These are phyloP conservation scores for Siniperca obscura DNA, from an alignment of 2,797 vertebrate genomes.

Conservation along the genomic window DNA sequence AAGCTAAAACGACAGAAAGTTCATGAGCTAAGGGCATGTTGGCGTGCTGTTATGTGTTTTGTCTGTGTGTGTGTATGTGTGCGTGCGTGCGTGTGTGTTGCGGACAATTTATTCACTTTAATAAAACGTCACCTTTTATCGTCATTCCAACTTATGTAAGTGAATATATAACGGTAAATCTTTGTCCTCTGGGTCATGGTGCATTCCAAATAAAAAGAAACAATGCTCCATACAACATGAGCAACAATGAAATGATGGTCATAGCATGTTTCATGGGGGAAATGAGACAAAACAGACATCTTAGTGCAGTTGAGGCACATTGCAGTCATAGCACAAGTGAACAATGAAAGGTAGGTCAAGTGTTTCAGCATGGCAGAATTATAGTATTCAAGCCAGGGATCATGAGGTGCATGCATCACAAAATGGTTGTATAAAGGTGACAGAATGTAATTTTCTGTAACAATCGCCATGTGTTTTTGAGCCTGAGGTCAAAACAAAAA, in stretches of 20 bases:
- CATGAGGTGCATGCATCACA: not conserved
- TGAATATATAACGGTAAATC: not conserved
- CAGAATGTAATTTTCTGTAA: not conserved
- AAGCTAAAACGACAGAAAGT: slow-evolving; percentile 47
- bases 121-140: slow-evolving; percentile 3
- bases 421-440: not conserved
- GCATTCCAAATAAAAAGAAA: slow-evolving; percentile 12
- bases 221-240: not conserved
- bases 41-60: slow-evolving; percentile 17
- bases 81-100: not conserved
- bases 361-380: not conserved
- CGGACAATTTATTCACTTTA: slow-evolving; percentile 2
- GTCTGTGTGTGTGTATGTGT: not conserved
- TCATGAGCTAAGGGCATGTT: slow-evolving; percentile 20
- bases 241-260: not conserved
- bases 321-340: not conserved
- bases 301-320: not conserved
- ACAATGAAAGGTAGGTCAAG: not conserved
- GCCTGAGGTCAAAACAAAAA: not conserved
- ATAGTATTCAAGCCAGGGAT: not conserved
- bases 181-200: not conserved
- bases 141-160: slow-evolving; percentile 10
- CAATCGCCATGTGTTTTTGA: not conserved
- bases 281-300: not conserved
- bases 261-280: not conserved